Evolutionary conservation across 2,888 invertebrate genomes (phyloP), one percentile per base, ranked within the genome.

Genomic region (Trisateles emortualis): DNA sequence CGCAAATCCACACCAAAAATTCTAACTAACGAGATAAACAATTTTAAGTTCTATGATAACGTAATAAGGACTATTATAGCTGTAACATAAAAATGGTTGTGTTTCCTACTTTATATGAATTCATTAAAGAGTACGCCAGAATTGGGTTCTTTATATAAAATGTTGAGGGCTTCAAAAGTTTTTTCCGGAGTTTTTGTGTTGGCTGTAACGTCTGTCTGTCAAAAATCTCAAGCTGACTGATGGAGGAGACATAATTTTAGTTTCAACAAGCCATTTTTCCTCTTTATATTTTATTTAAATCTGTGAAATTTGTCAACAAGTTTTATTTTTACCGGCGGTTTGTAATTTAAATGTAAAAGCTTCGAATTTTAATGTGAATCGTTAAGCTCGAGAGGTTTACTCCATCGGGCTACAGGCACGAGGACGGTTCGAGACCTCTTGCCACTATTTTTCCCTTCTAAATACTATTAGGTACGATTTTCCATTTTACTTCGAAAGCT

Each of bases 51-150:
- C 33, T 63, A 33, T 1, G 0, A 0, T 29, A n/a, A 6, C 0
- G n/a, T 24, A 0, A 47, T 63, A 57, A 4, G 33, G 42, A n/a
- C 40, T 32, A 10, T 16, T 10, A 5, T 14, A 6, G n/a, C 35
- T 11, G 53, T 10, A 56, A 4, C 16, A 16, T 2, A 0, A 49
- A 40, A 8, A 29, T 52, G 35, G 47, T 42, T 6, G 48, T 48
- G 46, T 35, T 53, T 48, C 51, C 52, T 53, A 42, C 48, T 61
- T 60, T 64, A 59, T 69, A 68, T 63, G 63, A 60, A 68, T 58
- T 68, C 66, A 63, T 63, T 63, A 66, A 56, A 52, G 50, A 63
- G 32, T 42, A 30, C 54, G 43, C 43, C 39, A 43, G 52, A 59
- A 60, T 60, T 65, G 43, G 54, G 59, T 44, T 63, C 48, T 59